Evolutionary conservation across 2,797 vertebrate genomes (phyloP), one percentile per base, ranked within the genome.

Genomic region (Chrosomus eos): DNA sequence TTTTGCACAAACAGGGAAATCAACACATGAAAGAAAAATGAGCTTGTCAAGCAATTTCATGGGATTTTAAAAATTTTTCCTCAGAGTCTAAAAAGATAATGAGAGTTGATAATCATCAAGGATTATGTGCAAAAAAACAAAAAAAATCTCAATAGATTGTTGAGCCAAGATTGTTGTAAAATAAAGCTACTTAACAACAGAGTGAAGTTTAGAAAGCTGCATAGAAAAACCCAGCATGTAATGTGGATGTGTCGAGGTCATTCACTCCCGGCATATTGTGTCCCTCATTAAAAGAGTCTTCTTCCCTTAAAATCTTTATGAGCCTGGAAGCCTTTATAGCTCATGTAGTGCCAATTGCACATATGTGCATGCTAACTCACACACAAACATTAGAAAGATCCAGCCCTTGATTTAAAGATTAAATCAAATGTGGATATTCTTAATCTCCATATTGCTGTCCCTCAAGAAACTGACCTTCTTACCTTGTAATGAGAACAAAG

Each of bases 251-350:
- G 55, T 38, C 4, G 7, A 77, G 82, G 82, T 68, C 82, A 77
- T 70, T 58, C 31, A 55, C 62, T 68, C 48, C 5, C 7, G 36
- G 82, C 73, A 28, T 68, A 75, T 77, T 83, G 66, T 70, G 73
- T 76, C 33, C 72, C 73, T 83, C 73, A 83, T 77, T 83, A 77
- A 77, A 76, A 76, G 78, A 31, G 26, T 58, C 62, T 68, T 83
- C 73, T 58, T 83, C 28, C 28, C 40, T 67, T 80, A 68, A 77
- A 83, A 77, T 70, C 81, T 86, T 80, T 84, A 86, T 86, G 48
- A 81, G 80, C 64, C 48, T 53, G 13, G 36, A 21, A 67, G 36
- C 77, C 74, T 36, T 55, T 14, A 67, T 40, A 62, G 38, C 73
- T 76, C 82, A 76, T 40, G n/a, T 23, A 75, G 58, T 26, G 71